Evolutionary conservation across 1,140 invertebrate genomes (phyloP).

Genomic region (Holotrichia oblita): DNA sequence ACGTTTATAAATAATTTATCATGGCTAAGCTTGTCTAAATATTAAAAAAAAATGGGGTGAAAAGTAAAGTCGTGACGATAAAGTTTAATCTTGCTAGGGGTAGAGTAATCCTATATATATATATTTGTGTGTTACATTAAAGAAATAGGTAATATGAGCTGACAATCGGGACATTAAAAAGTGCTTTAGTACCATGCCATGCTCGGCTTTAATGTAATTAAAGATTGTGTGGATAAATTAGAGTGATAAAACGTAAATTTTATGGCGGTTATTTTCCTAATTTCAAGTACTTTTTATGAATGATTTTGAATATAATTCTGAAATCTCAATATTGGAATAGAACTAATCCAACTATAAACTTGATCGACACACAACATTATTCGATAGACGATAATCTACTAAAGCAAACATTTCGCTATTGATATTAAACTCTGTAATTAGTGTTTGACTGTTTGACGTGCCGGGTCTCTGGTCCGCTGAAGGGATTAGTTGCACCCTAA

Average conservation of each 20-base stretch:
- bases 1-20: conserved; percentile 18
- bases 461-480: background rate
- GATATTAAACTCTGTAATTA: conserved; percentile 34
- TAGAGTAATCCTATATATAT: background rate
- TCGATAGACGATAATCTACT: conserved; percentile 19
- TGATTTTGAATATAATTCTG: background rate
- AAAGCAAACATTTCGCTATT: conserved; percentile 6
- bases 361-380: background rate
- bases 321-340: background rate
- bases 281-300: too few species aligned
- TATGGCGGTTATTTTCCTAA: too few species aligned
- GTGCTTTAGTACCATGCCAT: too few species aligned
- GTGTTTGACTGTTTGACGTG: conserved; percentile 33
- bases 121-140: too few species aligned
- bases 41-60: background rate
- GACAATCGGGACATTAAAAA: background rate
- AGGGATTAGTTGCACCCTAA: conserved; percentile 28
- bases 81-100: background rate
- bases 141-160: background rate
- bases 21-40: conserved; percentile 1
- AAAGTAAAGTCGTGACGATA: background rate
- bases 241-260: too few species aligned
- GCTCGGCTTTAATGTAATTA: too few species aligned
- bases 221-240: too few species aligned
- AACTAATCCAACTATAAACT: background rate